Evolutionary conservation across 2,797 vertebrate species (phyloP).

Genomic region (Syndactyla subalaris): DNA sequence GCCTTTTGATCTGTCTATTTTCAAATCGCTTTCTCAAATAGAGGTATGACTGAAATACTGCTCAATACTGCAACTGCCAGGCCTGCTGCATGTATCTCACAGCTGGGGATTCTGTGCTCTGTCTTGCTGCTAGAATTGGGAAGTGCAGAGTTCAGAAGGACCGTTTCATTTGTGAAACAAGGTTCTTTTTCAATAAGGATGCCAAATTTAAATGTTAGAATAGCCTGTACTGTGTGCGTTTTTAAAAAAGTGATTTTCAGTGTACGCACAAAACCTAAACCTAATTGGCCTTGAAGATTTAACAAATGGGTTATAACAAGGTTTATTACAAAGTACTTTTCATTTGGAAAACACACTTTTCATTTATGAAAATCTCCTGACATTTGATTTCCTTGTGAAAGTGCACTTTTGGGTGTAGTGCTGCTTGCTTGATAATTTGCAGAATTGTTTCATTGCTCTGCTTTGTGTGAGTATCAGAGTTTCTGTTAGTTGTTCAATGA

Average conservation of each 20-base stretch:
- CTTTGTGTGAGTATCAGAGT: neutral
- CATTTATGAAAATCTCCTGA: neutral
- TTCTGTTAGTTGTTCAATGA: neutral
- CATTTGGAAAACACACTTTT: neutral
- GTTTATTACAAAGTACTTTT: neutral
- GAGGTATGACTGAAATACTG: constrained; percentile 81
- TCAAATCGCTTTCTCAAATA: constrained; percentile 94
- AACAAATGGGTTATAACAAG: neutral
- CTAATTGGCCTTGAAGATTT: neutral
- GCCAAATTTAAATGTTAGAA: neutral
- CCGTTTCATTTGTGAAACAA: neutral
- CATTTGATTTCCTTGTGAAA: neutral
- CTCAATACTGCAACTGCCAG: neutral
- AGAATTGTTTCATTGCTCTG: neutral
- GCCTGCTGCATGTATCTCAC: neutral
- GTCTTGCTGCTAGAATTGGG: neutral
- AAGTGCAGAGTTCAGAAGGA: neutral
- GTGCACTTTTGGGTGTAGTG: neutral
- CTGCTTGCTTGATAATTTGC: neutral
- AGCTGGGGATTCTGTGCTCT: neutral
- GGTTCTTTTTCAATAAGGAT: neutral
- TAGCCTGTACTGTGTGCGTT: neutral
- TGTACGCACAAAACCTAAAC: neutral
- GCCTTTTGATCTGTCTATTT: constrained; percentile 92
- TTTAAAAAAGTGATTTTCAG: neutral